A percentile compares a stretch with the other conserved stretches of the same genome.
phyloP scores from a whole-genome alignment of 2,888 invertebrate species.

The Trichacis sp. region DNA sequence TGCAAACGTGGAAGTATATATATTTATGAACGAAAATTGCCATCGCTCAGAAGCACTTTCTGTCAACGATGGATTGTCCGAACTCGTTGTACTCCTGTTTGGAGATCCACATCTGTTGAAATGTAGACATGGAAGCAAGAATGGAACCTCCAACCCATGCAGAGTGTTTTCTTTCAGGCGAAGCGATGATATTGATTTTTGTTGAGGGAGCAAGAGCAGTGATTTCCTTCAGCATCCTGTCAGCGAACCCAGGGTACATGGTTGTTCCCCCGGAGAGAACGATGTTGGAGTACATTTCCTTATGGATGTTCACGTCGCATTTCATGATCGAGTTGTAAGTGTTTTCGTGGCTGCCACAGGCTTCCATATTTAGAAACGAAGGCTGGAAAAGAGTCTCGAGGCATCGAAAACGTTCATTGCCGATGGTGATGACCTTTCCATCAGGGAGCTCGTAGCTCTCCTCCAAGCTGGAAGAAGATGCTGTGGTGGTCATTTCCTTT shows the following conservation, averaged over 20 bases:
- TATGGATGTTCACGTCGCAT: conserved; percentile 96
- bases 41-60: not conserved
- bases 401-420: too few relatives aligned
- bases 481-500: conserved; percentile 95
- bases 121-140: too few relatives aligned
- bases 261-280: too few relatives aligned
- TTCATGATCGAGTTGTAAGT: too few relatives aligned
- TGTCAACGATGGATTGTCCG: not conserved
- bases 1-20: too few relatives aligned
- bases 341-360: conserved; percentile 89
- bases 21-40: too few relatives aligned
- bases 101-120: not conserved
- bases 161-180: too few relatives aligned
- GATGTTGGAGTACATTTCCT: conserved; percentile 95
- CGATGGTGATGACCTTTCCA: too few relatives aligned
- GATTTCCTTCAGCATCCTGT: conserved; percentile 94
- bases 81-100: not conserved
- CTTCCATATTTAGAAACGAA: conserved; percentile 91
- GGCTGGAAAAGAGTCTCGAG: conserved; percentile 95
- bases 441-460: too few relatives aligned
- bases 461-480: conserved; percentile 91
- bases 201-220: too few relatives aligned
- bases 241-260: conserved; percentile 95
- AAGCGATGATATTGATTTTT: too few relatives aligned
- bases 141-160: too few relatives aligned